Base-by-base conservation (phyloP, 2,888 invertebrate species). In the Scaptomyza cyrtandrae region DNA sequence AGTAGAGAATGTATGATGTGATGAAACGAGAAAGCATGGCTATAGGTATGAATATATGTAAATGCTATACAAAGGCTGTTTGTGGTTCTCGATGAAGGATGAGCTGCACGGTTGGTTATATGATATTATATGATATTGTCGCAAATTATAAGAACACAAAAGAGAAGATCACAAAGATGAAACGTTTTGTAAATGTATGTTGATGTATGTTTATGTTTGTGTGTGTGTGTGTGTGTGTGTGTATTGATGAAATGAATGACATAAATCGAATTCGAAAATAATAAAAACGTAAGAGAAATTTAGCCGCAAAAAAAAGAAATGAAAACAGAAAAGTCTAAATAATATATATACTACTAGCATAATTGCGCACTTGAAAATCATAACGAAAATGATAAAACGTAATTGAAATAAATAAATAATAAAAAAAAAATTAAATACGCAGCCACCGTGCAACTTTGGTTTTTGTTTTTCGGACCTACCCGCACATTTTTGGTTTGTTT, bases 381-480 rank as follows among this genome's bases (percentile, higher is more conserved):
- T 31, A 75, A 55, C 45, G 43, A 75, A 41, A 72, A 75, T 46
- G 29, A 56, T 66, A 77, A 66, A 33, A 48, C 14, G 9, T 33
- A 70, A 73, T 57, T 54, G 37, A 60, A 61, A 64, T 44, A 11
- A 55, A 45, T 56, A 49, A 37, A 44, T 43, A 45, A 62, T 13
- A 52, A 50, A 68, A 61, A 52, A 37, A 44, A 45, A 45, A 69
- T 53, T 54, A 52, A 71, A 57, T 88, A 78, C 81, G 87, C 90
- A 90, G 91, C 90, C 91, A 90, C 91, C 90, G 90, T 90, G 91
- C 91, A 90, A 90, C 83, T 84, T 39, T 80, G 62, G 52, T 62
- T 66, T 72, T 60, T 44, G 29, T 31, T 65, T 64, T 69, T 72
- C 67, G 66, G 80, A 87, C 86, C 88, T 83, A 82, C 57, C 72